These are phyloP conservation scores for Centrocercus urophasianus DNA, from an alignment of 2,113 vertebrate species.

Conservation along the genomic window DNA sequence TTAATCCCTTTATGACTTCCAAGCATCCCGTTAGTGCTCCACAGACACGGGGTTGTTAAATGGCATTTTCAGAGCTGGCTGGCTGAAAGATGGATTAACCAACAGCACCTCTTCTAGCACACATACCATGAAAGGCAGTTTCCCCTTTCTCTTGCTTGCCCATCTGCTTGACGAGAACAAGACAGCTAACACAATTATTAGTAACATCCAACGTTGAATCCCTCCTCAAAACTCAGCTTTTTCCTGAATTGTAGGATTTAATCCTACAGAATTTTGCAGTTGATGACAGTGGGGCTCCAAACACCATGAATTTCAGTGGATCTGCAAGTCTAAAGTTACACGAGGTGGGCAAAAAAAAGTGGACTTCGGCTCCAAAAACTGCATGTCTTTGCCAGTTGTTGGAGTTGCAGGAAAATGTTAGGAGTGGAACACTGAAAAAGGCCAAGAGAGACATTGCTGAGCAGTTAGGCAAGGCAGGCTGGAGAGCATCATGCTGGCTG, in stretches of 20 bases:
- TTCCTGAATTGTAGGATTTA: neutral
- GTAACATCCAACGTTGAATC: neutral
- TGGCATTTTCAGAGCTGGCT: neutral
- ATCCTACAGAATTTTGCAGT: neutral
- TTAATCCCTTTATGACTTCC: constrained; percentile 66
- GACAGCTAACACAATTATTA: neutral
- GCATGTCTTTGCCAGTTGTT: neutral
- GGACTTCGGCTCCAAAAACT: neutral
- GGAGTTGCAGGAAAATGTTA: neutral
- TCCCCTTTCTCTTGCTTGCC: neutral
- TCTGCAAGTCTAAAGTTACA: neutral
- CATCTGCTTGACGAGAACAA: neutral
- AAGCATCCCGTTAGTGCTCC: constrained; percentile 39
- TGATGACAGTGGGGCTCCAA: neutral
- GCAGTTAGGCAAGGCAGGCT: neutral
- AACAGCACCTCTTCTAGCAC: neutral
- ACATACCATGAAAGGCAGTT: constrained; percentile 30
- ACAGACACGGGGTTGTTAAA: neutral
- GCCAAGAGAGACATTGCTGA: neutral
- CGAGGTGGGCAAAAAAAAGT: neutral
- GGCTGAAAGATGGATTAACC: constrained; percentile 5
- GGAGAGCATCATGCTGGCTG: neutral
- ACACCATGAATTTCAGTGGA: neutral
- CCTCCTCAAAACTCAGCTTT: neutral
- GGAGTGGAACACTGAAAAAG: neutral